Percentiles rank a stretch among this genome's conserved stretches.
Conservation (phyloP, 2,113 vertebrate species). For the Lamprologus callipterus region DNA sequence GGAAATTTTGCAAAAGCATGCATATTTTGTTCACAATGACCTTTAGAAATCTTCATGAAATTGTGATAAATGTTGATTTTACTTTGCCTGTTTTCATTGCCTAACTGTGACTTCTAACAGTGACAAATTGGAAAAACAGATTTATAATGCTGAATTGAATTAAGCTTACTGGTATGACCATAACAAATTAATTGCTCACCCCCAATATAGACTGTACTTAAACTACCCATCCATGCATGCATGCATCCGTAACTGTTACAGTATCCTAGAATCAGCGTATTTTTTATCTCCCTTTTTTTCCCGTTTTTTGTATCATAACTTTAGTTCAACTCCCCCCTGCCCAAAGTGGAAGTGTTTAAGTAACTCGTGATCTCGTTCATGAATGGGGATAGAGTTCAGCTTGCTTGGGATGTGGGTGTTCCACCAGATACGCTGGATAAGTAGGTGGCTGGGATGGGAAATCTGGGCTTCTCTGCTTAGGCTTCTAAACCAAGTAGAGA, state of each 20-base stretch:
- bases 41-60: background rate
- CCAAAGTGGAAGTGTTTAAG: background rate
- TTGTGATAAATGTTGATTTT: background rate
- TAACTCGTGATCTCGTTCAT: background rate
- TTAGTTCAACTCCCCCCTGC: background rate
- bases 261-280: background rate
- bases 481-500: background rate
- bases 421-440: background rate
- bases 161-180: background rate
- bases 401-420: background rate
- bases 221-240: background rate
- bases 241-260: background rate
- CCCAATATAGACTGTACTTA: background rate
- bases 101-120: background rate
- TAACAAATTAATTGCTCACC: background rate
- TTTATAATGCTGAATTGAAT: background rate
- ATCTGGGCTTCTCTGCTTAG: background rate
- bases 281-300: background rate
- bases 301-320: background rate
- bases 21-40: background rate
- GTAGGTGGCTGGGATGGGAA: background rate
- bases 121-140: background rate
- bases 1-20: background rate
- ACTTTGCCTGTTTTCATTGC: background rate
- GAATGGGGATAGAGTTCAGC: background rate